A percentile compares a stretch with the other conserved stretches of the same genome.
These are phyloP conservation scores for Tenthredo scrophulariae DNA, from an alignment of 2,888 invertebrate genomes.

Conservation along the genomic window DNA sequence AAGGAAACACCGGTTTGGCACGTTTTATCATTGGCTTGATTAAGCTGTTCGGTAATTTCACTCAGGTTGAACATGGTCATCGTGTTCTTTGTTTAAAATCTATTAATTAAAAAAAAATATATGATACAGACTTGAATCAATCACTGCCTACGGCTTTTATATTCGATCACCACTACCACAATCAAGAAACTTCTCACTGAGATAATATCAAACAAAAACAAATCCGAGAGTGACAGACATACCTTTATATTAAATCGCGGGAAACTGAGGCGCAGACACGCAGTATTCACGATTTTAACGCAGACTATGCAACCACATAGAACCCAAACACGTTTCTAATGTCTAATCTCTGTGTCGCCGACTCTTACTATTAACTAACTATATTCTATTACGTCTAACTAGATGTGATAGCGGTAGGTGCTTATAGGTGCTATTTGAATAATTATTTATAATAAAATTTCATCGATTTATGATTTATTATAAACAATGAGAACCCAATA, in stretches of 20 bases:
- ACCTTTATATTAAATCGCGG: slow-evolving; percentile 43
- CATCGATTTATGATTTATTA: neutral
- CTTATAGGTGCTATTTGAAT: neutral
- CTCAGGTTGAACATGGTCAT: slow-evolving; percentile 81
- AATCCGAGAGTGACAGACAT: slow-evolving; percentile 12
- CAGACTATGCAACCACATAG: neutral
- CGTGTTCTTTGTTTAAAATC: slow-evolving; percentile 57
- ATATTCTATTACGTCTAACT: slow-evolving; percentile 4
- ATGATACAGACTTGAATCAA: neutral
- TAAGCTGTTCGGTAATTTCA: slow-evolving; percentile 77
- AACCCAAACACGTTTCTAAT: neutral
- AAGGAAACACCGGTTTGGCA: slow-evolving; percentile 87
- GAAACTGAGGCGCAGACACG: neutral
- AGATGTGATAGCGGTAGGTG: neutral
- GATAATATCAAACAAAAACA: slow-evolving; percentile 39
- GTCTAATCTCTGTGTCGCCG: neutral
- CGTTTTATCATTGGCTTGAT: slow-evolving; percentile 64
- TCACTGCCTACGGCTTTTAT: neutral
- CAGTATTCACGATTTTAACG: neutral
- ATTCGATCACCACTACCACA: neutral
- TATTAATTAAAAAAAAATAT: neutral
- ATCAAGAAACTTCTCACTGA: neutral
- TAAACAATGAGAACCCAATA: too few relatives aligned
- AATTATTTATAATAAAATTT: neutral
- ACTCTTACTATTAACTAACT: neutral